Evolutionary conservation across 2,888 invertebrate genomes (phyloP).

Genomic region (Papilio protenor): DNA sequence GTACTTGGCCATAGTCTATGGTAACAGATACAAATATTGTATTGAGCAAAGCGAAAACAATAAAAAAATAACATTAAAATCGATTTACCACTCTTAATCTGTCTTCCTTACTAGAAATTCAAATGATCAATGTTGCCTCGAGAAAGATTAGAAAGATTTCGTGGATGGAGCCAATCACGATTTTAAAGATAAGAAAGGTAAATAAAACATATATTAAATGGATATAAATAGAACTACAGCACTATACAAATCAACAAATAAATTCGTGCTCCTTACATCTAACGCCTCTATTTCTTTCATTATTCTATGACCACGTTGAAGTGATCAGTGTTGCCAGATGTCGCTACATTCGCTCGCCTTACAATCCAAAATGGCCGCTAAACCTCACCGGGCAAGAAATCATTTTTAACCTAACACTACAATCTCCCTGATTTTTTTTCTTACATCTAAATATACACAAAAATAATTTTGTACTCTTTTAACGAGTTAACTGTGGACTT

Average conservation of each 20-base stretch:
- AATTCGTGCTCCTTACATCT: slow-evolving; percentile 82
- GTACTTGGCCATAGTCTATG: slow-evolving; percentile 82
- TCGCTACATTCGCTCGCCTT: slow-evolving; percentile 51
- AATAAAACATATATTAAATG: slow-evolving; percentile 76
- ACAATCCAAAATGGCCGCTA: slow-evolving; percentile 59
- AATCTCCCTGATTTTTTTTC: slow-evolving; percentile 83
- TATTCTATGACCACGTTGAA: slow-evolving; percentile 51
- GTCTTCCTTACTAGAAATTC: neutral
- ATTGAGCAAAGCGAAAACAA: slow-evolving; percentile 71
- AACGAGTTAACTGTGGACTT: slow-evolving; percentile 82
- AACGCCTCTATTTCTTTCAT: slow-evolving; percentile 69
- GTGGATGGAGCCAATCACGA: slow-evolving; percentile 71
- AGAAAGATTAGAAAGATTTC: slow-evolving; percentile 50
- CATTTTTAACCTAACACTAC: slow-evolving; percentile 74
- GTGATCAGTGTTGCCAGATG: slow-evolving; percentile 47
- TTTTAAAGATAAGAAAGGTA: slow-evolving; percentile 56
- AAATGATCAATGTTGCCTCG: neutral
- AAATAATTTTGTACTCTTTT: slow-evolving; percentile 84
- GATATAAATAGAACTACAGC: slow-evolving; percentile 69
- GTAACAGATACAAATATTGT: slow-evolving; percentile 73
- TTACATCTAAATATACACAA: slow-evolving; percentile 82
- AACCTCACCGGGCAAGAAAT: slow-evolving; percentile 79
- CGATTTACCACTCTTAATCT: neutral
- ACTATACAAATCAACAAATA: slow-evolving; percentile 82
- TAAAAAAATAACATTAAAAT: slow-evolving; percentile 50